Base-by-base conservation (phyloP, 2,888 invertebrate species). In the Crossocerus cetratus region DNA sequence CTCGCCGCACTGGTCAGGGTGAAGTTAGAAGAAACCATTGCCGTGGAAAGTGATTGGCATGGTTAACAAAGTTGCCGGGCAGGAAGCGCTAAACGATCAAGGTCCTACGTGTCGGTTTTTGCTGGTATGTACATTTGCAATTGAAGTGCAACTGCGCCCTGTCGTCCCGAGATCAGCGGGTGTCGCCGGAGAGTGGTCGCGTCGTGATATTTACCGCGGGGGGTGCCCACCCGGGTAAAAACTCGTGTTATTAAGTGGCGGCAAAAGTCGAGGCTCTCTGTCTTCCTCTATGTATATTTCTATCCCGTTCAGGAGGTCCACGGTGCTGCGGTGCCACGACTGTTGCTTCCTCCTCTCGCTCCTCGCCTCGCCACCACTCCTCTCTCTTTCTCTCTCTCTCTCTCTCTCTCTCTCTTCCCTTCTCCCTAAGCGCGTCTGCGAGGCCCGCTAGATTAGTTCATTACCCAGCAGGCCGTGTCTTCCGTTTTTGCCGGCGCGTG, bases 221-320 rank as follows among this genome's bases (percentile, higher is more conserved):
- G 49, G 49, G 72, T 80, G 65, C 73, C 75, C 77, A 71, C 74
- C 66, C 65, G 78, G 84, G 84, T n/a, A 88, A 88, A 89, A 89
- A 88, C 84, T 86, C 84, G 77, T 82, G 87, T 88, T 88, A 89
- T 89, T 88, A 89, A 88, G 87, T 85, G 83, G 81, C 81, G 82
- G 86, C 82, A 84, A 85, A 82, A 85, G 84, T 86, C 77, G 1
- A 32, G 32, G 32, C 32, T 3, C 32, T 32, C 32, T 32, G 32
- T 32, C 32, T 32, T 32, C 32, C 5, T 32, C 11, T 11, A 11
- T 32, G 8, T 32, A 32, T 5, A 32, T 49, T 77, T 69, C 71
- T 76, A 70, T 73, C 77, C 71, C 74, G 72, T 72, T 69, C 74
- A 59, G 32, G 60, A 18, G 53, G 60, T 16, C 70, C 54, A 56